Base-by-base conservation (phyloP, 2,797 vertebrate species). In the Lutra lutra region DNA sequence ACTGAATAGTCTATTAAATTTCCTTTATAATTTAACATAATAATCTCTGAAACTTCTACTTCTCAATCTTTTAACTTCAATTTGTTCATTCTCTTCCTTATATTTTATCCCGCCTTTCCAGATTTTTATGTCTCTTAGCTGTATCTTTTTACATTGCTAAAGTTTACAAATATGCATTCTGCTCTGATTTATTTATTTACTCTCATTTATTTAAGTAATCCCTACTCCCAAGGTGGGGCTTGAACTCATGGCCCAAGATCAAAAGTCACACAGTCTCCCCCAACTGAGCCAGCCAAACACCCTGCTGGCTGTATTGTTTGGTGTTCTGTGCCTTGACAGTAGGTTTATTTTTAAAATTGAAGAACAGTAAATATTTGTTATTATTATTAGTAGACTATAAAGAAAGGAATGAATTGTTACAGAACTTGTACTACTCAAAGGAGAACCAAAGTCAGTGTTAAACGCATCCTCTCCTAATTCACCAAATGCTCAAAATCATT, bases 1-100 rank as follows among this genome's bases (percentile, higher is more conserved):
- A 84, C 3, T 84, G 38, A 83, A 80, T 88, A 85, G 25, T 84
- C 27, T 84, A 62, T 56, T 84, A 84, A 38, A 94, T 94, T 85
- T 92, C 8, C 72, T 77, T 77, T 64, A 56, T 79, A 25, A 80
- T 12, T 62, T 64, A 89, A 35, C 60, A 84, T 77, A 43, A 78
- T 56, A 51, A 78, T 46, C 25, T 88, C 68, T 73, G 75, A 83
- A 73, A 7, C 29, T 66, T 86, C 20, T 68, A 7, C 38, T 86
- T 84, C 12, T 82, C 4, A 4, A 64, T 92, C 51, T 88, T 32
- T 85, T n/a, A 89, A n/a, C 54, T 92, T 86, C 56, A n/a, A 10
- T 86, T 80, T 77, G 43, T 40, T 90, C 12, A 0, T 89, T 85
- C 56, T 58, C 23, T 58, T 25, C 23, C 46, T 73, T 60, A 32